Evolutionary conservation across 2,113 vertebrate genomes (phyloP), one percentile per base, ranked within the genome.

Genomic region (Oostethus manadensis): DNA sequence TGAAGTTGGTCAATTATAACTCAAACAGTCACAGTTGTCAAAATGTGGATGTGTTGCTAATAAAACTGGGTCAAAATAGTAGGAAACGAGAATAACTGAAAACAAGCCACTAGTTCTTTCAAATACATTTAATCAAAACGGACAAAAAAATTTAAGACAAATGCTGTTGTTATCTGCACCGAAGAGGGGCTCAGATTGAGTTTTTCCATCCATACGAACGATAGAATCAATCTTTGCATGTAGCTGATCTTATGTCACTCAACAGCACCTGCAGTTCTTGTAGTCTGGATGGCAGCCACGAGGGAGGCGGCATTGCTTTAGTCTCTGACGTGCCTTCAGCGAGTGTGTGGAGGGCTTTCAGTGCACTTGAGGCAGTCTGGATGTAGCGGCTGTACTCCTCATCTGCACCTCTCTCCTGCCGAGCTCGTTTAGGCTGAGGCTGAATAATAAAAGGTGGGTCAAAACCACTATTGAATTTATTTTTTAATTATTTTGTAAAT

Each of bases 381-480:
- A 97, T 23, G 8, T 91, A 86, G 42, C 79, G 69, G 66, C 88
- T 84, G 42, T 86, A 94, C 71, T 94, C 90, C 23, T 92, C 90
- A 62, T 94, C 93, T 2, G 54, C 22, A 4, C 78, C 70, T 0
- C 62, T 62, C 35, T 88, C 89, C 0, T 80, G 88, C 10, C 94
- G 92, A 0, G 86, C 86, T 86, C 88, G 88, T 71, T 98, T 98
- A 8, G 87, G 80, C 56, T 70, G 81, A 0, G 94, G 93, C 96
- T 99, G 85, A 42, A 42, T 2, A 2, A 20, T 46, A 9, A 48
- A 38, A 50, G 45, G 29, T 8, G 22, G 6, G n/a, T 13, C 50
- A 13, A 48, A 29, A 5, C 20, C n/a, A n/a, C 45, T 8, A 3
- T 1, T 47, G 6, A n/a, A n/a, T 47, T 47, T n/a, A 9, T 9